Evolutionary conservation across 2,888 invertebrate genomes (phyloP), one percentile per base, ranked within the genome.

Genomic region (Psylliodes chrysocephalus): DNA sequence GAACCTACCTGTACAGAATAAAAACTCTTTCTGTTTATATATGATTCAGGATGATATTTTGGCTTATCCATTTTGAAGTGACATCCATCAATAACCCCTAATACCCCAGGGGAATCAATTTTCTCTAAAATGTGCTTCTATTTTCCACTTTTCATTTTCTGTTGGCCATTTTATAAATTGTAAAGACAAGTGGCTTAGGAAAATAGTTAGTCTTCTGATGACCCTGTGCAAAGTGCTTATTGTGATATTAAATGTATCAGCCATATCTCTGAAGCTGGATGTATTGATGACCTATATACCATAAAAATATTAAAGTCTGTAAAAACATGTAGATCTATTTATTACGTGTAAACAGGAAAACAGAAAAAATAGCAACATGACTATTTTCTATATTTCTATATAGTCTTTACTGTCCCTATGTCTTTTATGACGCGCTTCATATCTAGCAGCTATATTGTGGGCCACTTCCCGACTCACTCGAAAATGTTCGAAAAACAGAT

Each of bases 51-150:
- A 63, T 67, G 65, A 22, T 64, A 55, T 52, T 42, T 46, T 7
- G 68, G 69, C 35, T 68, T 68, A 38, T 71, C 68, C 14, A 71
- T 66, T 30, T 40, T 59, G 18, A 66, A 59, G 28, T 68, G 70
- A 15, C 60, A 62, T 0, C 66, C 67, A 60, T 65, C 67, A 47
- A 65, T 62, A 18, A 56, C 25, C 5, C 69, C 67, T n/a, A 67
- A 51, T 33, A 67, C 60, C 44, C 57, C 52, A 33, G n/a, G 65
- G 66, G 59, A 70, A 65, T 25, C 63, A 61, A 7, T 67, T 70
- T 2, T 57, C 12, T 47, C 55, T 25, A 35, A 67, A 70, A 61
- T 65, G 57, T 47, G n/a, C 38, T 63, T 56, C 53, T 18, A 51
- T 63, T 44, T 59, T 47, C 8, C n/a, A 12, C 64, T 56, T 66